phyloP scores from a whole-genome alignment of 2,888 invertebrate species.

The Drosophila peninsularis region DNA sequence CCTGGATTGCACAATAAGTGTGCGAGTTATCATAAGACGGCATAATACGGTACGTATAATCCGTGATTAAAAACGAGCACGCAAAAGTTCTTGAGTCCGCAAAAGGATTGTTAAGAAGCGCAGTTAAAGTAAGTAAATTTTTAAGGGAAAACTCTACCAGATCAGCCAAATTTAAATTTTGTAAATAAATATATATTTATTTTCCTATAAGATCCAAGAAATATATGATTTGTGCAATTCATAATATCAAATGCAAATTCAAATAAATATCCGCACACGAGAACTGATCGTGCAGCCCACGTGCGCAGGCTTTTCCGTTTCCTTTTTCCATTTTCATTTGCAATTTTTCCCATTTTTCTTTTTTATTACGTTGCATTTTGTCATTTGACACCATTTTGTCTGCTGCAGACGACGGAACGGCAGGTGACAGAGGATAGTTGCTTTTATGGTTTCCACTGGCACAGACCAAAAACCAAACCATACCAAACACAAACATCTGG shows the following conservation, averaged over 20 bases:
- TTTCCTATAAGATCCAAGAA: no score
- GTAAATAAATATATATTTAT: no score
- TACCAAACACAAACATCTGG: constrained; percentile 56
- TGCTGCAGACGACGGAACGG: constrained; percentile 42
- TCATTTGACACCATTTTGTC: constrained; percentile 78
- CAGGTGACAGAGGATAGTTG: constrained; percentile 42
- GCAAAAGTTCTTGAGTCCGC: neutral
- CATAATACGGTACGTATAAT: neutral
- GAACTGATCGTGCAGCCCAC: constrained; percentile 48
- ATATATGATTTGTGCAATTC: no score
- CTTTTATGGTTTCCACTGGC: constrained; percentile 72
- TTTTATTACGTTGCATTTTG: constrained; percentile 68
- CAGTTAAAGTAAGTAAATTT: no score
- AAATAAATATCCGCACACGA: neutral
- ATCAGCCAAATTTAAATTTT: no score
- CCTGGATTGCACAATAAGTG: constrained; percentile 22
- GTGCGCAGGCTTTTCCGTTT: constrained; percentile 28
- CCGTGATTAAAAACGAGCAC: neutral
- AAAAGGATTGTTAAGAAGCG: no score
- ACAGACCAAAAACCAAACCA: constrained; percentile 38
- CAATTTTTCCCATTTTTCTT: constrained; percentile 27
- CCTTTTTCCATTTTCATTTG: constrained; percentile 29
- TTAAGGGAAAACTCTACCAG: no score
- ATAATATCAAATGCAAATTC: no score
- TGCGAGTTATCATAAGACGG: constrained; percentile 17